Percentiles rank a stretch among this genome's conserved stretches.
phyloP scores from a whole-genome alignment of 2,888 invertebrate genomes.

The Cryptocephalus primarius region DNA sequence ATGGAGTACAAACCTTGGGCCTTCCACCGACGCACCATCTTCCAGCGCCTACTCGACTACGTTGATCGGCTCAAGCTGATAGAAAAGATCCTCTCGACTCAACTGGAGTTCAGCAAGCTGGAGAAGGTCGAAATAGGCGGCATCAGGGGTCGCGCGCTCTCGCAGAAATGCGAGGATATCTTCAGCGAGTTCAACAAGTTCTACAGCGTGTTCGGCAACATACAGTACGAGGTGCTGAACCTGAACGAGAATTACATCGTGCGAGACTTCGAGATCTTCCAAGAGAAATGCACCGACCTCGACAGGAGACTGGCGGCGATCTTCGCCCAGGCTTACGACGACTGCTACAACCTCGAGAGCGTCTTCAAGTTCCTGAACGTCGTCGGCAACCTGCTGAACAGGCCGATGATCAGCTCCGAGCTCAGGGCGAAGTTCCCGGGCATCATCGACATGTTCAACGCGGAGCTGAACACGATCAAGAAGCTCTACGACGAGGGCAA shows the following conservation, averaged over 20 bases:
- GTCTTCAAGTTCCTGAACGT: slow-evolving; percentile 45
- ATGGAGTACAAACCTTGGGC: slow-evolving; percentile 59
- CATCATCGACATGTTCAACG: slow-evolving; percentile 53
- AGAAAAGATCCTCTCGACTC: slow-evolving; percentile 60
- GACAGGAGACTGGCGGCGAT: slow-evolving; percentile 71
- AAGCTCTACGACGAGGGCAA: slow-evolving; percentile 47
- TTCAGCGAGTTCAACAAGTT: slow-evolving; percentile 32
- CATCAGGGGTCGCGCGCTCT: slow-evolving; percentile 30
- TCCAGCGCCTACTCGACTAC: slow-evolving; percentile 54
- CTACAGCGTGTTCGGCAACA: slow-evolving; percentile 39
- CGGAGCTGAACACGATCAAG: slow-evolving; percentile 56
- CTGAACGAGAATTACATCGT: slow-evolving; percentile 57
- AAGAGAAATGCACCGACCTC: slow-evolving; percentile 52
- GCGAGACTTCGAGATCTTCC: slow-evolving; percentile 52
- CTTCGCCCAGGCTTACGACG: slow-evolving; percentile 70
- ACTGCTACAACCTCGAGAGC: slow-evolving; percentile 57
- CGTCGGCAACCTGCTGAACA: slow-evolving; percentile 56
- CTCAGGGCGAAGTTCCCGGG: slow-evolving; percentile 54
- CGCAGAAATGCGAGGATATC: slow-evolving; percentile 28
- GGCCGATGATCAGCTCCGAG: slow-evolving; percentile 63
- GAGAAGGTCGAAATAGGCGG: slow-evolving; percentile 55
- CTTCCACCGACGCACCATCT: slow-evolving; percentile 62
- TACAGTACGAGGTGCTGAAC: slow-evolving; percentile 65
- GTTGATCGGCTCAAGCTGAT: slow-evolving; percentile 54
- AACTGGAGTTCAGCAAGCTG: slow-evolving; percentile 71